Evolutionary conservation across 2,113 vertebrate genomes (phyloP).

Genomic region (Gallinago paraguaiae): DNA sequence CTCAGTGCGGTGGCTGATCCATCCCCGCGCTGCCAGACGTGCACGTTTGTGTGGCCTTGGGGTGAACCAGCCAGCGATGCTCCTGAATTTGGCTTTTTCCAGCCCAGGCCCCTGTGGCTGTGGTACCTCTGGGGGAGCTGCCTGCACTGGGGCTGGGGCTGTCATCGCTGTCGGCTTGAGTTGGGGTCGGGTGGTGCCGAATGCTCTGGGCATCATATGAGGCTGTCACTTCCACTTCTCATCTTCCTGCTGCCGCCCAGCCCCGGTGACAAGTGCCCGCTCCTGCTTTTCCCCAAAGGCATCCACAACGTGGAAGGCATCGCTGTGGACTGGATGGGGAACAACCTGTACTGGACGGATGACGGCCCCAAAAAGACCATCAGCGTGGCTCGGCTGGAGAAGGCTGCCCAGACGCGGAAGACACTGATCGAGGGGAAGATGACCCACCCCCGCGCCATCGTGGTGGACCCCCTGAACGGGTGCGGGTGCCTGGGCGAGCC

Average conservation of each 20-base stretch:
- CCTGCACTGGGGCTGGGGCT: background rate
- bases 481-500: slow-evolving; percentile 75
- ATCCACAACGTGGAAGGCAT: slow-evolving; percentile 96
- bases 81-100: background rate
- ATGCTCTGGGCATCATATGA: rapidly evolving
- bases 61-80: background rate
- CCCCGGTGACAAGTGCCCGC: rapidly evolving
- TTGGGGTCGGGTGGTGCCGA: rapidly evolving
- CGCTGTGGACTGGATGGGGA: slow-evolving; percentile 97
- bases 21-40: background rate
- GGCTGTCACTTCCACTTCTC: background rate
- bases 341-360: slow-evolving; percentile 97
- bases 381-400: slow-evolving; percentile 92
- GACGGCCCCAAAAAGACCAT: slow-evolving; percentile 97
- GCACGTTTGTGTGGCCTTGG: rapidly evolving
- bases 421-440: slow-evolving; percentile 95
- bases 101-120: background rate
- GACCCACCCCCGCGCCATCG: slow-evolving; percentile 94
- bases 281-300: slow-evolving; percentile 66
- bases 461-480: slow-evolving; percentile 94
- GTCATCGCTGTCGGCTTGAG: rapidly evolving
- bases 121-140: background rate
- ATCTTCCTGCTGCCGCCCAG: background rate
- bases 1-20: background rate
- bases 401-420: slow-evolving; percentile 92